Percentiles rank a stretch among this genome's conserved stretches.
phyloP scores from a whole-genome alignment of 2,113 vertebrate genomes.

The Murina feae region DNA sequence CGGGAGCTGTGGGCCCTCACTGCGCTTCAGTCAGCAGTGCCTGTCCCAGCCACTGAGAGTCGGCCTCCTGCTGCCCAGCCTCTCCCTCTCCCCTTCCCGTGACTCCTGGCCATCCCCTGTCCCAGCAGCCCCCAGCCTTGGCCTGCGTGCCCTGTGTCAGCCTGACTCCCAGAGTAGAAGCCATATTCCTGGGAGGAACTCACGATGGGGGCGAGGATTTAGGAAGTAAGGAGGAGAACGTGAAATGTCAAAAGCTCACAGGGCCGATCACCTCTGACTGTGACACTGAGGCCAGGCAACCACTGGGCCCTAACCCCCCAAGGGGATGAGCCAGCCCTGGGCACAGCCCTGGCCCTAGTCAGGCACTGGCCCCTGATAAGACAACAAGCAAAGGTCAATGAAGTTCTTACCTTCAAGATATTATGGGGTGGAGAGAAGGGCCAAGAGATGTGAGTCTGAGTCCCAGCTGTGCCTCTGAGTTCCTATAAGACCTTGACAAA shows the following conservation, averaged over 20 bases:
- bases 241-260: no score
- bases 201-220: background rate
- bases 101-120: background rate
- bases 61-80: accelerated
- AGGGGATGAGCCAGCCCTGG: background rate
- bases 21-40: background rate
- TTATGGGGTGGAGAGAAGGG: background rate
- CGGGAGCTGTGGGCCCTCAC: accelerated
- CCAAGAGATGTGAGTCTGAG: background rate
- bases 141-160: background rate
- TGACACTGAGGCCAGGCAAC: background rate
- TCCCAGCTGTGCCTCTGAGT: background rate
- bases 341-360: background rate
- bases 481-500: background rate
- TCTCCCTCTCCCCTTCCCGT: background rate
- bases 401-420: background rate
- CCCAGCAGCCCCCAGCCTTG: background rate
- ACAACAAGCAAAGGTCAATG: background rate
- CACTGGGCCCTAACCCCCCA: background rate
- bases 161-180: background rate
- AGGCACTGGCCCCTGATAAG: background rate
- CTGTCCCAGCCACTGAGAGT: background rate
- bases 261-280: background rate
- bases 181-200: accelerated
- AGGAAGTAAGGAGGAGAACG: background rate